Percentiles rank a stretch among this genome's conserved stretches.
Conservation (phyloP, 35 echinoderm and acorn worm species). For the Apostichopus japonicus region DNA sequence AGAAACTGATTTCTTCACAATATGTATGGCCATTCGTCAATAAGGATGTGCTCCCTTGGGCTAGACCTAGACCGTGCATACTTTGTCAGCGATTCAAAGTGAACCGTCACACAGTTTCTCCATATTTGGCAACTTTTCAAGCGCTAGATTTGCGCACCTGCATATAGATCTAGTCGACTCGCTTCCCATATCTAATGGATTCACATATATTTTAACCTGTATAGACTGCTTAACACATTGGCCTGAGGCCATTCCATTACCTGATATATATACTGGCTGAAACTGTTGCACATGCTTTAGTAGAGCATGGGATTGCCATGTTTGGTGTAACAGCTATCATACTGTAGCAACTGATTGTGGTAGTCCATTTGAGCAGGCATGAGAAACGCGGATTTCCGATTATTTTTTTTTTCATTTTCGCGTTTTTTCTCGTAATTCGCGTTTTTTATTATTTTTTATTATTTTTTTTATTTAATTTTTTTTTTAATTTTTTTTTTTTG, state of each 20-base stretch:
- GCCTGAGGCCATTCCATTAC: slow-evolving; percentile 50
- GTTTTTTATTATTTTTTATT: too few relatives aligned
- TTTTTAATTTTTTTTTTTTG: too few relatives aligned
- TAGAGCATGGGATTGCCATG: slow-evolving; percentile 36
- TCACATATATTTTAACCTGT: slow-evolving; percentile 37
- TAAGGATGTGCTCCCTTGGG: slow-evolving; percentile 27
- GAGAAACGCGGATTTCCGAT: too few relatives aligned
- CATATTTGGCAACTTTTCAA: neutral
- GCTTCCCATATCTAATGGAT: slow-evolving; percentile 32
- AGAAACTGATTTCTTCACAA: neutral
- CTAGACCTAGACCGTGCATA: slow-evolving; percentile 1
- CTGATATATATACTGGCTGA: slow-evolving; percentile 46
- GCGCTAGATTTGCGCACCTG: slow-evolving; percentile 42
- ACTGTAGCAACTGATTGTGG: neutral
- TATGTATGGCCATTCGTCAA: slow-evolving; percentile 39
- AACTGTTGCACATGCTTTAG: slow-evolving; percentile 43
- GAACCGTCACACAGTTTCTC: slow-evolving; percentile 35
- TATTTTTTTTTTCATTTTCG: too few relatives aligned
- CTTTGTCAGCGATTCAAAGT: slow-evolving; percentile 43
- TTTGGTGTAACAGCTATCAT: slow-evolving; percentile 15
- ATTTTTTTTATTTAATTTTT: too few relatives aligned
- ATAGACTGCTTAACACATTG: slow-evolving; percentile 46
- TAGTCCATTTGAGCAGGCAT: too few relatives aligned
- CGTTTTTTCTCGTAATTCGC: too few relatives aligned
- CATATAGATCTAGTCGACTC: slow-evolving; percentile 51